These are phyloP conservation scores for Acholoe squamosa DNA, from an alignment of 2,888 invertebrate species.

Conservation along the genomic window DNA sequence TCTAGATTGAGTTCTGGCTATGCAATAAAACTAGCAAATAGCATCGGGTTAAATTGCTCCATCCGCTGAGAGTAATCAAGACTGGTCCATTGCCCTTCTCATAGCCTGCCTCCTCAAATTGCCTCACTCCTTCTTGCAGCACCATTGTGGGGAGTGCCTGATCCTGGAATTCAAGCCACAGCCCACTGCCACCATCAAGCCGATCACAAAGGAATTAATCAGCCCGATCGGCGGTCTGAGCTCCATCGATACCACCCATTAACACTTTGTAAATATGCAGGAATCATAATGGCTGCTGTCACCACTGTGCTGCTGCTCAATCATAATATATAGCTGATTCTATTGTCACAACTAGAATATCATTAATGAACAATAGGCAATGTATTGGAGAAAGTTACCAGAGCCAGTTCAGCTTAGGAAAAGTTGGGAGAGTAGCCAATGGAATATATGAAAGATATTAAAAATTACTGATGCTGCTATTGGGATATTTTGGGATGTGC, in stretches of 20 bases:
- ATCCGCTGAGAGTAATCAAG: constrained; percentile 39
- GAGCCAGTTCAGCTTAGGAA: no score
- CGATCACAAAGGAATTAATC: constrained; percentile 55
- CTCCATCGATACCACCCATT: constrained; percentile 44
- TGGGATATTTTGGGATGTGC: not conserved
- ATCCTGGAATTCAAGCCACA: constrained; percentile 51
- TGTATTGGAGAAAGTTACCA: not conserved
- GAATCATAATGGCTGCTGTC: not conserved
- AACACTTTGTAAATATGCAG: constrained; percentile 56
- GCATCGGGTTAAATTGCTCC: constrained; percentile 45
- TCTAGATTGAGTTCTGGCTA: constrained; percentile 30
- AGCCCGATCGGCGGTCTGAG: constrained; percentile 9
- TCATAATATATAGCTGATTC: not conserved
- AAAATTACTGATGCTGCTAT: no score
- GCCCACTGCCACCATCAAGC: not conserved
- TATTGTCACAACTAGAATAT: not conserved
- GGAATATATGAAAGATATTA: no score
- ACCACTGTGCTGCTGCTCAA: not conserved
- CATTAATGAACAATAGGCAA: not conserved
- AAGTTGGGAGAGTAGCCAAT: no score
- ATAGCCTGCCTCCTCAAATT: constrained; percentile 42
- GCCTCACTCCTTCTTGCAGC: constrained; percentile 19
- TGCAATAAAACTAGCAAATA: constrained; percentile 38
- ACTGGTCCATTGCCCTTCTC: constrained; percentile 42
- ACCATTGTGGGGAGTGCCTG: not conserved